Base-by-base conservation (phyloP, 2,888 invertebrate species). In the Euclidia mi region DNA sequence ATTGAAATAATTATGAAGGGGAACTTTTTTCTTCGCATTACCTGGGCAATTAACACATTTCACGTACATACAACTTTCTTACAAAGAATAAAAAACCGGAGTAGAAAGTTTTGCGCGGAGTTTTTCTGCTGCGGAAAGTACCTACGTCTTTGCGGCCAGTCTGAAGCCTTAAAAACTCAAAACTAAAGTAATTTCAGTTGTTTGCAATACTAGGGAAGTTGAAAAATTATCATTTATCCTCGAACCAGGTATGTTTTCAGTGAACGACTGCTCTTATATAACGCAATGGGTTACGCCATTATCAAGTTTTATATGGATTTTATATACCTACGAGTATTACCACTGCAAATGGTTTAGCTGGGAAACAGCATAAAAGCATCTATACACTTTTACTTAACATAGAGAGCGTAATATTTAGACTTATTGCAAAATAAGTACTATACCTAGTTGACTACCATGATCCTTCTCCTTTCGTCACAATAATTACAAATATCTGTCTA, bases 111-210 rank as follows among this genome's bases (percentile, higher is more conserved):
- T 40, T 7, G 11, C 20, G 3, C 37, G 1, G 10, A 40, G 25
- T 40, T 40, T 40, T 40, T n/a, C 10, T 40, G 2, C 40, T 12
- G 11, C 40, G 12, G 20, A 3, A 40, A 40, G 10, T n/a, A 20
- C 40, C 20, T 40, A 11, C 40, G 3, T 20, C 40, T 40, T 40
- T 25, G 20, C 20, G 20, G 40, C 20, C 20, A 20, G 20, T 40
- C n/a, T 0, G 20, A 40, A 20, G 20, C 12, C 20, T 40, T 40
- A 25, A 40, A 40, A 40, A 17, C 20, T 40, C 12, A 20, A 20
- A 35, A 38, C 18, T 38, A 38, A 38, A 40, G 20, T 40, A 40
- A 40, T 40, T 40, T 40, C 18, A 20, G 11, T 20, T 20, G 40
- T 40, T 40, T 18, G 40, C 10, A 11, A 12, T 11, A 9, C 37